A percentile compares a stretch with the other conserved stretches of the same genome.
Conservation (phyloP, 2,888 invertebrate genomes). For the Crocallis elinguaria region DNA sequence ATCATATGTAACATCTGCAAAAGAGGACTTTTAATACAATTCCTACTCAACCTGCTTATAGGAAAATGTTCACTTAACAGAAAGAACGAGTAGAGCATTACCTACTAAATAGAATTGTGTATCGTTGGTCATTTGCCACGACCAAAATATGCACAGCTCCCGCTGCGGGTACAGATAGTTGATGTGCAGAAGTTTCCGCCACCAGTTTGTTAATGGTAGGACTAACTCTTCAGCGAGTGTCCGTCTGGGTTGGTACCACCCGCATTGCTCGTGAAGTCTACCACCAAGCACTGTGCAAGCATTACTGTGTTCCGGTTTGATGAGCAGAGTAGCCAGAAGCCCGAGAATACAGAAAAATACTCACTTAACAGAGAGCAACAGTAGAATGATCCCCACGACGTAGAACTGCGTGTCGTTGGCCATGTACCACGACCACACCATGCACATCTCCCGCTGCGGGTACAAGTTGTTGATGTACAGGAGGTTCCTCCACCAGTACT, state of each 20-base stretch:
- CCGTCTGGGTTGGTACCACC: too few relatives aligned
- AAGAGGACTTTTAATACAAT: too few relatives aligned
- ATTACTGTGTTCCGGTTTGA: too few relatives aligned
- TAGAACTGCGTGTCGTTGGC: slow-evolving; percentile 93
- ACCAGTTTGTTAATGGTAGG: too few relatives aligned
- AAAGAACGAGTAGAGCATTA: slow-evolving; percentile 86
- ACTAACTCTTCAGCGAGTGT: too few relatives aligned
- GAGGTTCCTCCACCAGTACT: slow-evolving; percentile 94
- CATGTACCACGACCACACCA: slow-evolving; percentile 94
- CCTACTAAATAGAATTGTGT: slow-evolving; percentile 91
- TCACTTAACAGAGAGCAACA: slow-evolving; percentile 89
- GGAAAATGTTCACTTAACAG: slow-evolving; percentile 85
- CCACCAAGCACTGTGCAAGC: too few relatives aligned
- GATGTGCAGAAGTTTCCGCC: slow-evolving; percentile 93
- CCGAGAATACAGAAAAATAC: slow-evolving; percentile 45
- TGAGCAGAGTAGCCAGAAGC: too few relatives aligned
- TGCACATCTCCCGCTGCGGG: slow-evolving; percentile 90
- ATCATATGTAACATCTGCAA: too few relatives aligned
- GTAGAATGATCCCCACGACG: slow-evolving; percentile 86
- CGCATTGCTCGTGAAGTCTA: too few relatives aligned
- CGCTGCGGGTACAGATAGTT: slow-evolving; percentile 91
- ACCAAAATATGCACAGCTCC: slow-evolving; percentile 93
- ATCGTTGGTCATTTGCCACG: slow-evolving; percentile 93
- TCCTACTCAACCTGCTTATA: too few relatives aligned
- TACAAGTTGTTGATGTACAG: slow-evolving; percentile 93